Percentiles rank a stretch among this genome's conserved stretches.
phyloP scores from a whole-genome alignment of 2,113 vertebrate species.

The Pedetes capensis region DNA sequence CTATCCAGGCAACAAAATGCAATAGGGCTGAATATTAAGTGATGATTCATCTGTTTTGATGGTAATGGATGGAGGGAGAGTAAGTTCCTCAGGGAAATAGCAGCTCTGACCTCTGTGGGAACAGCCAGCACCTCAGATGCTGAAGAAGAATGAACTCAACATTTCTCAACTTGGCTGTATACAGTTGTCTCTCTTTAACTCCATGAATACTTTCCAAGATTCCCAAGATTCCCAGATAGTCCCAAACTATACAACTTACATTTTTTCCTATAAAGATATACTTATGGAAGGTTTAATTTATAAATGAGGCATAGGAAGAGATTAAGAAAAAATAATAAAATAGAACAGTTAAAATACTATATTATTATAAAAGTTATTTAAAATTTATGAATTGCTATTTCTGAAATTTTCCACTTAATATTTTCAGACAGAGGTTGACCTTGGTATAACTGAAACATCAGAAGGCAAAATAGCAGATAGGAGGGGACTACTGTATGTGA shows the following conservation, averaged over 20 bases:
- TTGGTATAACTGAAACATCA: neutral
- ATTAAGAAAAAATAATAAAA: neutral
- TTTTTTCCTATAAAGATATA: neutral
- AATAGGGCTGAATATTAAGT: neutral
- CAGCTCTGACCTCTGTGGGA: neutral
- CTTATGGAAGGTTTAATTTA: neutral
- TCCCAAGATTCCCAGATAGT: too few species aligned
- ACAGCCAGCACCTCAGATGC: neutral
- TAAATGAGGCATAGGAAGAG: neutral
- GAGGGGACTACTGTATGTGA: neutral
- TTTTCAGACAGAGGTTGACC: neutral
- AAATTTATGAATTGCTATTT: neutral
- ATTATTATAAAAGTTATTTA: neutral
- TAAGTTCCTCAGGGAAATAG: neutral
- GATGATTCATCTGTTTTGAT: neutral
- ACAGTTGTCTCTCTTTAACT: neutral
- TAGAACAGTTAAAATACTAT: neutral
- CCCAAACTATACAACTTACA: neutral
- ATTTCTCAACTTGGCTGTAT: neutral
- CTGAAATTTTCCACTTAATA: neutral
- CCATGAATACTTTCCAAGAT: neutral
- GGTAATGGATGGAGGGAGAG: neutral
- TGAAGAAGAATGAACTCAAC: neutral
- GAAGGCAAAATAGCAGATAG: neutral
- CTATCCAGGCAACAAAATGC: neutral